Evolutionary conservation across 2,797 vertebrate species (phyloP).

Genomic region (Lagorchestes hirsutus): DNA sequence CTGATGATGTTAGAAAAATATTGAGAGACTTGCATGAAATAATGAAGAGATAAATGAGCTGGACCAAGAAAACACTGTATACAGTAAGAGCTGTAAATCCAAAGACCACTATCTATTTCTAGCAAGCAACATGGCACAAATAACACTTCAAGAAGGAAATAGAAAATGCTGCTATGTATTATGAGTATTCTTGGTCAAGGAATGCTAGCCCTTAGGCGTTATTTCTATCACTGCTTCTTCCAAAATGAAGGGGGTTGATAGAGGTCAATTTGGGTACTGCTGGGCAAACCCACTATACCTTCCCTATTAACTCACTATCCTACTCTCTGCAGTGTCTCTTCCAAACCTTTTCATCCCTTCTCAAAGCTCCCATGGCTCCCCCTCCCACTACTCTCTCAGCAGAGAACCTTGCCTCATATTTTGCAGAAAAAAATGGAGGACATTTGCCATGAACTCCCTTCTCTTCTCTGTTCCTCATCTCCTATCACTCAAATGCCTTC

Average conservation of each 20-base stretch:
- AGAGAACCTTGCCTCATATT: not conserved
- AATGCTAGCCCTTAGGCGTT: not conserved
- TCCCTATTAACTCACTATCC: not conserved
- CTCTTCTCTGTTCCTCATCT: not conserved
- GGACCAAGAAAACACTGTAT: not conserved
- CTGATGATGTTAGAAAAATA: not conserved
- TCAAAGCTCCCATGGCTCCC: not conserved
- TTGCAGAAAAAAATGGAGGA: not conserved
- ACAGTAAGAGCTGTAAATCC: not conserved
- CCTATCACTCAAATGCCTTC: not conserved
- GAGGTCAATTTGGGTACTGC: not conserved
- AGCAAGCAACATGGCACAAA: not conserved
- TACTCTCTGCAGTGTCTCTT: not conserved
- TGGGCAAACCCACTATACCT: not conserved
- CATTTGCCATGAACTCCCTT: not conserved
- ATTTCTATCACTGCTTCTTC: not conserved
- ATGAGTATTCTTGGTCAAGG: not conserved
- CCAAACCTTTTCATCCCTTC: not conserved
- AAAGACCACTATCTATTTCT: not conserved
- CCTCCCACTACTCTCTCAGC: not conserved
- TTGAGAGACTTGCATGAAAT: not conserved
- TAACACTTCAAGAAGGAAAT: not conserved
- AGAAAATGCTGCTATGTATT: not conserved
- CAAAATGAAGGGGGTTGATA: not conserved
- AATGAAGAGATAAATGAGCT: not conserved